Evolutionary conservation across 64 coral and sea anemone species (phyloP), one percentile per base, ranked within the genome.

Genomic region (Pachyseris speciosa): DNA sequence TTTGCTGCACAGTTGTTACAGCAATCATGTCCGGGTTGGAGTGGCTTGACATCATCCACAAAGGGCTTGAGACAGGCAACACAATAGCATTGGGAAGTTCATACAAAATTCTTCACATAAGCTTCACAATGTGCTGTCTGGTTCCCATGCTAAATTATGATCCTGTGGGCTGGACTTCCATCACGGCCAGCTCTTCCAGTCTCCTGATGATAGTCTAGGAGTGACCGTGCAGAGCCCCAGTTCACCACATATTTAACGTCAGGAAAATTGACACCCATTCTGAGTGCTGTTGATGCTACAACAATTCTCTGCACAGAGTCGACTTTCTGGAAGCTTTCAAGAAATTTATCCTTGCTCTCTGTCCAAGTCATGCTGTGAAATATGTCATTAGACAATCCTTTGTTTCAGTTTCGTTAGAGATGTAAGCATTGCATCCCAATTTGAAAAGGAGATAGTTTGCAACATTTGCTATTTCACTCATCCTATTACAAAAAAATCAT

Each of bases 321-420:
- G 43, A 6, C 10, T 4, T 45, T 24, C 67, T 69, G 20, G 3
- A 69, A 28, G 13, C 15, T 13, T 4, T 69, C 67, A 15, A 32
- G 15, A 1, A 69, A 17, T 69, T 45, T 80, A 8, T 57, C 75
- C 52, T 80, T 86, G 26, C 69, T 32, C 19, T 43, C 41, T 47
- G 45, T 37, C 5, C 58, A 60, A 1, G 80, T 84, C 31, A 61
- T 29, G 13, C 29, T 61, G 43, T 65, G 84, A 41, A 64, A 84
- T 9, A 84, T 84, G 26, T 33, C 80, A 84, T 39, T 39, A 84
- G 55, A 20, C 80, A 38, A 57, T 84, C 64, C 41, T n/a, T n/a
- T n/a, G n/a, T n/a, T n/a, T n/a, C n/a, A n/a, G n/a, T n/a, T n/a
- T n/a, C n/a, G n/a, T n/a, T n/a, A n/a, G n/a, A n/a, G n/a, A n/a